phyloP scores from a whole-genome alignment of 35 echinoderm and acorn worm genomes.

The Patiria miniata region DNA sequence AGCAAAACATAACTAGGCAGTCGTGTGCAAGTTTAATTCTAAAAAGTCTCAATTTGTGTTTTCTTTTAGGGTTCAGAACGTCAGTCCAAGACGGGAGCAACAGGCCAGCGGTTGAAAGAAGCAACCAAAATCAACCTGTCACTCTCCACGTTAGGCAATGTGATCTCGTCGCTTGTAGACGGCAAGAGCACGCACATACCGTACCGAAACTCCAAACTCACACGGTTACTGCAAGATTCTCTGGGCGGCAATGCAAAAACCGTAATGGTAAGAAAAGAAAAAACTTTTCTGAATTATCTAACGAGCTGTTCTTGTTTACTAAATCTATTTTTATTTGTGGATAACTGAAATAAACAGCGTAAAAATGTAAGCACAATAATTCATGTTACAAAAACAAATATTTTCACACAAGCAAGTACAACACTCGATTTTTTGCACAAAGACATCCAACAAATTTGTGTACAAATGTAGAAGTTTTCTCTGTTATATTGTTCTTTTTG shows the following conservation, averaged over 20 bases:
- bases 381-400: too few relatives aligned
- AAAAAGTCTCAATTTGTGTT: neutral
- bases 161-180: constrained; percentile 93
- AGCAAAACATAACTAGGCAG: too few relatives aligned
- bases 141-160: constrained; percentile 92
- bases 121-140: constrained; percentile 99
- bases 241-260: constrained; percentile 96
- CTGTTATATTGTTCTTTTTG: neutral
- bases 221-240: constrained; percentile 91
- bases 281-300: too few relatives aligned
- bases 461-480: too few relatives aligned
- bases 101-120: constrained; percentile 85
- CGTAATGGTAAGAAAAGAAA: constrained; percentile 90
- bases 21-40: constrained; percentile 30
- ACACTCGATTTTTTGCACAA: too few relatives aligned
- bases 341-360: too few relatives aligned
- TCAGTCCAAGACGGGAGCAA: constrained; percentile 93
- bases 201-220: constrained; percentile 98
- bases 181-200: constrained; percentile 99
- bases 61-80: constrained; percentile 92
- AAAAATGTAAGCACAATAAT: too few relatives aligned
- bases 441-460: too few relatives aligned
- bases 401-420: too few relatives aligned
- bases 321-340: too few relatives aligned
- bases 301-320: too few relatives aligned